Percentiles rank a stretch among this genome's conserved stretches.
phyloP scores from a whole-genome alignment of 2,888 invertebrate species.

The Ligdia adustata region DNA sequence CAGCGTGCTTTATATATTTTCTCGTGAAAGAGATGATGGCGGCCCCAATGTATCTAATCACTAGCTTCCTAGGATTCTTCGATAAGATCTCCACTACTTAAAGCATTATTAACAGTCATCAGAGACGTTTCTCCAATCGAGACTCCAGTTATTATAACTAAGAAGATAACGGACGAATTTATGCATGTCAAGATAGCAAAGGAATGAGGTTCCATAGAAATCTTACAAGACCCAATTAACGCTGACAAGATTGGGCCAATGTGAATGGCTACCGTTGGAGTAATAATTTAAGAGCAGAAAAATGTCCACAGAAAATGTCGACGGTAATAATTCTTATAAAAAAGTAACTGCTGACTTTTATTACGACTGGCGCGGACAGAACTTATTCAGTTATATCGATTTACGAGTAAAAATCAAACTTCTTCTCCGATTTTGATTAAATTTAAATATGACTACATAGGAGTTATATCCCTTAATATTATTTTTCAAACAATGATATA shows the following conservation, averaged over 20 bases:
- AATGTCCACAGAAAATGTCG: too few species aligned
- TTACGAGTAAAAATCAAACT: too few species aligned
- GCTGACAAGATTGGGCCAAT: constrained; percentile 2
- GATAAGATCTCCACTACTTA: constrained; percentile 26
- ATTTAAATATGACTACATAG: too few species aligned
- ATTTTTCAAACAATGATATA: too few species aligned
- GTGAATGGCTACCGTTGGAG: not conserved
- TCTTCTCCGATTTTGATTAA: too few species aligned
- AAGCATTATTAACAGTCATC: constrained; percentile 22
- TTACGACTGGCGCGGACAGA: too few species aligned
- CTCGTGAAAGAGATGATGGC: too few species aligned
- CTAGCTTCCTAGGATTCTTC: constrained; percentile 17
- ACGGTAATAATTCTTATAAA: not conserved
- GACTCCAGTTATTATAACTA: too few species aligned
- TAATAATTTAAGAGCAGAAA: not conserved
- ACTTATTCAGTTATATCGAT: too few species aligned
- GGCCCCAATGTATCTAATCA: constrained; percentile 14
- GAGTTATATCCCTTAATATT: too few species aligned
- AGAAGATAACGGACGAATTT: constrained; percentile 16
- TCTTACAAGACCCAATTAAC: constrained; percentile 22
- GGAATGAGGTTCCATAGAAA: constrained; percentile 10
- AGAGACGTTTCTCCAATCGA: constrained; percentile 25
- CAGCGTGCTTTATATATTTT: too few species aligned
- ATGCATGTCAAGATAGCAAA: constrained; percentile 18
- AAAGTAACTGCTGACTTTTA: too few species aligned